Percentiles rank a stretch among this genome's conserved stretches.
Conservation (phyloP, 2,888 invertebrate genomes). For the Tenodera sinensis region DNA sequence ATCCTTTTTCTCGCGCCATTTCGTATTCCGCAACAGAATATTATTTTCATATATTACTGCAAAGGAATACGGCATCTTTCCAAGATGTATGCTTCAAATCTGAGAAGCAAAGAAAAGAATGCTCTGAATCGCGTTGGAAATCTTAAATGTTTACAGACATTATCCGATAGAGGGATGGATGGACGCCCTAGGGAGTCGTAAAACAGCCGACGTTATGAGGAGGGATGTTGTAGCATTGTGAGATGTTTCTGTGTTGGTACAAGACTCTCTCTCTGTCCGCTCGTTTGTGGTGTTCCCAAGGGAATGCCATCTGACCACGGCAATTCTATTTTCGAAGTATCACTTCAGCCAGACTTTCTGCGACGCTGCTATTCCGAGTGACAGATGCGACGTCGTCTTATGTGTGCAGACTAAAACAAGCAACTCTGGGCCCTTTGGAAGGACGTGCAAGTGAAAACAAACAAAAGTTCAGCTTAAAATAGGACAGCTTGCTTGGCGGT, state of each 20-base stretch:
- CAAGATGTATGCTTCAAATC: neutral
- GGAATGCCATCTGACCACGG: neutral
- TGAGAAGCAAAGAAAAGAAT: neutral
- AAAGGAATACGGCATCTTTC: neutral
- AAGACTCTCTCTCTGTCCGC: neutral
- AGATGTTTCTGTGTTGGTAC: neutral
- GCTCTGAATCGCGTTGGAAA: neutral
- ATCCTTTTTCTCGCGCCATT: neutral
- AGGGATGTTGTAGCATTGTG: neutral
- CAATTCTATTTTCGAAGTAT: neutral
- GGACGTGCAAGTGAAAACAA: neutral
- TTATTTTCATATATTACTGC: neutral
- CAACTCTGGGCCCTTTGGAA: neutral
- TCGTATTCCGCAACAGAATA: neutral
- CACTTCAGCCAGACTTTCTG: neutral
- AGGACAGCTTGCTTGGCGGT: neutral
- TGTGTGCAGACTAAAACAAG: neutral
- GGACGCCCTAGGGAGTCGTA: neutral
- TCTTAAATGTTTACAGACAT: neutral
- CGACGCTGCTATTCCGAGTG: neutral
- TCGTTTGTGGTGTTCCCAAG: neutral
- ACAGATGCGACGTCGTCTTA: neutral
- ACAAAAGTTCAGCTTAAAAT: neutral
- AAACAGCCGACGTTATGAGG: neutral
- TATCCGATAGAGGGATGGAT: neutral